Conservation (phyloP, 2,888 invertebrate genomes). For the Drosophila birchii region DNA sequence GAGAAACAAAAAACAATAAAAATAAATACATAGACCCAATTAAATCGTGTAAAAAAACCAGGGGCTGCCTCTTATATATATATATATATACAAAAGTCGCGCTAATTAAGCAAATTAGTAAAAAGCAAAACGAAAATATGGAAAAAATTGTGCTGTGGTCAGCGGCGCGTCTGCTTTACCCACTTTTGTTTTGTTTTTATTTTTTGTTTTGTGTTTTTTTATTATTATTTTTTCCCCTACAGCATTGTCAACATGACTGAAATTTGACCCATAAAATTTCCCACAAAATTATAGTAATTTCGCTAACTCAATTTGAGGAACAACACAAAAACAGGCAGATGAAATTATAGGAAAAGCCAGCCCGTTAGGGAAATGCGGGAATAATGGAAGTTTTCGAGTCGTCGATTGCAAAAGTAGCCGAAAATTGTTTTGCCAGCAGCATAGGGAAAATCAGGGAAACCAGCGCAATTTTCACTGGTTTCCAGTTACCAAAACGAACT, state of each 20-base stretch:
- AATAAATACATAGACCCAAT: slow-evolving; percentile 54
- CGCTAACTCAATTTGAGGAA: slow-evolving; percentile 74
- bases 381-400: background rate
- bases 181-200: slow-evolving; percentile 39
- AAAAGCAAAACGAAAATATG: slow-evolving; percentile 33
- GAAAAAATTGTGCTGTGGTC: slow-evolving; percentile 55
- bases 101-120: slow-evolving; percentile 77
- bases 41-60: slow-evolving; percentile 46
- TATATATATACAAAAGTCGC: slow-evolving; percentile 51
- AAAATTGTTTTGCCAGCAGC: slow-evolving; percentile 59
- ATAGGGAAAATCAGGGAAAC: slow-evolving; percentile 37
- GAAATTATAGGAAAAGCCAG: slow-evolving; percentile 46
- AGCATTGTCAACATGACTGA: slow-evolving; percentile 66
- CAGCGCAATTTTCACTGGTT: slow-evolving; percentile 70
- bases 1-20: slow-evolving; percentile 37
- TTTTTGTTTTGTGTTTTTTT: slow-evolving; percentile 22
- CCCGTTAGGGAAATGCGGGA: slow-evolving; percentile 38
- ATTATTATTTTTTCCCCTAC: slow-evolving; percentile 24
- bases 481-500: slow-evolving; percentile 60
- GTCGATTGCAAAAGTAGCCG: slow-evolving; percentile 74
- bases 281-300: slow-evolving; percentile 80
- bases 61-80: slow-evolving; percentile 1
- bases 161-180: slow-evolving; percentile 57
- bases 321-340: slow-evolving; percentile 9
- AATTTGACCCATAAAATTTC: slow-evolving; percentile 80